phyloP scores from a whole-genome alignment of 2,797 vertebrate genomes.

The Mycteria americana region DNA sequence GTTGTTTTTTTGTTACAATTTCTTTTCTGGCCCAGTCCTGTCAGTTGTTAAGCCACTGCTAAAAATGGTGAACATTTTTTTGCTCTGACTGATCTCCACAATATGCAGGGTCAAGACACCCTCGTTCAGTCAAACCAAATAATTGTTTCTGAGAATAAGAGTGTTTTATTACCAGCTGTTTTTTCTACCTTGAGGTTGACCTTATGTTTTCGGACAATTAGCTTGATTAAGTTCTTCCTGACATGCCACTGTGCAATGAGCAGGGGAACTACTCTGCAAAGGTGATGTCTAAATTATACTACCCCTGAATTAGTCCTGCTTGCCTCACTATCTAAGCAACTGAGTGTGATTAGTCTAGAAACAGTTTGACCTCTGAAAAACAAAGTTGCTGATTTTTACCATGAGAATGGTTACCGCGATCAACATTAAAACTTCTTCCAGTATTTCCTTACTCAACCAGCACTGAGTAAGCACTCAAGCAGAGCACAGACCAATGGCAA shows the following conservation, averaged over 20 bases:
- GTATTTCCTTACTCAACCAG: not conserved
- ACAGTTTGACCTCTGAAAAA: not conserved
- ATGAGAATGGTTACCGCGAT: not conserved
- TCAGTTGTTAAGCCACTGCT: not conserved
- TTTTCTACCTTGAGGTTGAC: conserved; percentile 6
- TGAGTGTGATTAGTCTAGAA: not conserved
- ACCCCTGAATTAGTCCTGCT: not conserved
- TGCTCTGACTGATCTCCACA: not conserved
- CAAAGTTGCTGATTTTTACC: not conserved
- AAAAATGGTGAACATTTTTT: not conserved
- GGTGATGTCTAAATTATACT: not conserved
- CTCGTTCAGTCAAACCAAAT: not conserved
- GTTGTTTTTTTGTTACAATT: not conserved
- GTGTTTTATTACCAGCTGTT: not conserved
- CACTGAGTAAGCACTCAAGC: not conserved
- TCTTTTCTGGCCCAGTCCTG: not conserved
- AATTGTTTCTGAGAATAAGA: not conserved
- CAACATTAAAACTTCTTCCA: not conserved
- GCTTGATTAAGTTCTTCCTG: conserved; percentile 33
- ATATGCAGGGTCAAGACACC: not conserved
- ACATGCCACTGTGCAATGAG: not conserved
- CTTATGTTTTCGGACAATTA: conserved; percentile 37
- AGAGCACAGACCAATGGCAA: not conserved
- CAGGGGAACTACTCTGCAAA: not conserved
- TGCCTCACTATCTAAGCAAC: not conserved